Conservation (phyloP, 35 echinoderm and acorn worm species). For the Apostichopus californicus region DNA sequence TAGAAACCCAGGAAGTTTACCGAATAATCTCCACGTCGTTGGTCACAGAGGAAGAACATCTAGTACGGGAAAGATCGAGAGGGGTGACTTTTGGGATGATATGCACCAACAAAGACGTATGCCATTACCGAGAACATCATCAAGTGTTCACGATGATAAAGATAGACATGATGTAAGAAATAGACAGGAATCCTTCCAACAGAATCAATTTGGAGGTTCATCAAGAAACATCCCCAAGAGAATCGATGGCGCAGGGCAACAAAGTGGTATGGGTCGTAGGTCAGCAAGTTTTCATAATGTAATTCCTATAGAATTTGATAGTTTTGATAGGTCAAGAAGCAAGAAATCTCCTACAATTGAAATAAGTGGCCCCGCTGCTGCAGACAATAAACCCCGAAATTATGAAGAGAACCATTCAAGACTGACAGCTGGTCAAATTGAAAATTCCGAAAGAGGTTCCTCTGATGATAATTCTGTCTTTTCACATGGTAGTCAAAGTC, state of each 20-base stretch:
- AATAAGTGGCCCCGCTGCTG: background rate
- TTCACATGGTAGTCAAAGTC: slow-evolving; percentile 13
- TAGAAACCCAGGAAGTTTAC: slow-evolving; percentile 48
- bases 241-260: background rate
- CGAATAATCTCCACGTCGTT: background rate
- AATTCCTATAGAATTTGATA: slow-evolving; percentile 9
- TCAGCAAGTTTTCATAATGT: slow-evolving; percentile 12
- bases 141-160: background rate
- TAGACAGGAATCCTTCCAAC: background rate
- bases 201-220: background rate
- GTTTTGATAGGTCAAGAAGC: background rate
- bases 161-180: background rate
- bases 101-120: background rate
- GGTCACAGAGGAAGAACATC: background rate
- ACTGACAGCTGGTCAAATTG: background rate
- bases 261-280: background rate
- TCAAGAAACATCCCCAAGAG: background rate
- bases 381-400: background rate
- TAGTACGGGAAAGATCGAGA: background rate
- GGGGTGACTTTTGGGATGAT: background rate
- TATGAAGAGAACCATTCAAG: background rate
- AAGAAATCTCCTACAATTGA: background rate
- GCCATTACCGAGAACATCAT: background rate
- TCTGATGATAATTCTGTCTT: slow-evolving; percentile 52
- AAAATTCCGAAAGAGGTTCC: slow-evolving; percentile 24